Evolutionary conservation across 1,140 invertebrate species (phyloP), one percentile per base, ranked within the genome.

Genomic region (Anastrepha ludens): DNA sequence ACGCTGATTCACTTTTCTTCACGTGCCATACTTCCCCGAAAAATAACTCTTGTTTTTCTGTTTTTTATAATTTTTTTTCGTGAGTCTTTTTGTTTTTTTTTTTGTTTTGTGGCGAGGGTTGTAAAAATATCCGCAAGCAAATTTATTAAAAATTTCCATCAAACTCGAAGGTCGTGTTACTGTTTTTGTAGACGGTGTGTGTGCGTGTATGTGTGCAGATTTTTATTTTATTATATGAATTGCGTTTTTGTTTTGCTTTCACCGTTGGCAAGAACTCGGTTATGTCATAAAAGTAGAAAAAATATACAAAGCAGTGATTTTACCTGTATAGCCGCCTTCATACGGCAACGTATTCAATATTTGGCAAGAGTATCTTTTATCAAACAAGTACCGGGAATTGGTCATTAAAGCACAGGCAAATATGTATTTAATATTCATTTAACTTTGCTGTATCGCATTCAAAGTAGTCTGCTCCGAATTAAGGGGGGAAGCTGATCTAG

Each of bases 131-230:
- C 47, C 47, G 47, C 74, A 81, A 81, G 74, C 74, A n/a, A 81
- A 20, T 81, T 81, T 55, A 81, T 81, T 81, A 81, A 81, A 81
- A 81, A 81, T 58, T 81, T 81, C 44, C 74, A 81, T 81, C 74
- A 81, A 81, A 55, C 55, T 81, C 47, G 74, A 55, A 81, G 74
- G 74, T 81, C 74, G 47, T 29, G 74, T 81, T 81, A 81, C 74
- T 9, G 47, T 81, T 81, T 55, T 81, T 81, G 20, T 50, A 29
- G 13, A 1, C 20, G 13, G 47, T 50, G 41, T 15, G 3, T 70
- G 11, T 44, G 67, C 15, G 0, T n/a, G 11, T 70, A 3, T 70
- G 9, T 67, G 29, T 67, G 29, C 62, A 20, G n/a, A 17, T 7
- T 64, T 20, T 67, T 67, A 67, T 67, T 67, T 67, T 29, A 50